Base-by-base conservation (phyloP, 2,888 invertebrate genomes). In the Drosophila gaucha region DNA sequence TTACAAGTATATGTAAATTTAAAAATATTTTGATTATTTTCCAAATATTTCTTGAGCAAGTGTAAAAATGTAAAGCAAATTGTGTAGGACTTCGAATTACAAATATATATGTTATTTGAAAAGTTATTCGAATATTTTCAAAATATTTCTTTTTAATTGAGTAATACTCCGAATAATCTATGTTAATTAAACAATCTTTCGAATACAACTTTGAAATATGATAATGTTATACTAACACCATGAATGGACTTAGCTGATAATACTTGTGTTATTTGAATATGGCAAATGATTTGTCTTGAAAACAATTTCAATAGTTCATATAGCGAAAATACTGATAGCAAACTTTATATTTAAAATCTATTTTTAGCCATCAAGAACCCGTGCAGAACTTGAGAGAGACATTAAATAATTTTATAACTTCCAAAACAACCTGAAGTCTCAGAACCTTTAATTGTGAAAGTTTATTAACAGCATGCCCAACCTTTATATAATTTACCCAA, bases 381-480 rank as follows among this genome's bases (percentile, higher is more conserved):
- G n/a, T n/a, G n/a, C n/a, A n/a, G n/a, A n/a, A n/a, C n/a, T n/a
- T n/a, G n/a, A n/a, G n/a, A n/a, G n/a, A n/a, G n/a, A n/a, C n/a
- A n/a, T n/a, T n/a, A n/a, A n/a, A n/a, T n/a, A 16, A 14, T 24
- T 44, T 0, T 2, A 12, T 2, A 8, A 8, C 22, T 39, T 22
- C 39, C 22, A n/a, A 22, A n/a, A 1, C 8, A 39, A n/a, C 8
- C 26, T 10, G 14, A 26, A 26, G 6, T 10, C 14, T 6, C 5
- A 26, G 16, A 10, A 28, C 6, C 43, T 16, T 2, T 16, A 28
- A n/a, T 41, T 58, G 6, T 22, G 9, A 12, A 12, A 46, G 46
- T 31, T 31, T 16, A n/a, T 74, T 74, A 74, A 58, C 69, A 51
- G 18, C 57, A 12, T 35, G 43, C 30, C 52, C 18, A 36, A 20